Evolutionary conservation across 2,113 vertebrate species (phyloP).

Genomic region (Ictalurus furcatus): DNA sequence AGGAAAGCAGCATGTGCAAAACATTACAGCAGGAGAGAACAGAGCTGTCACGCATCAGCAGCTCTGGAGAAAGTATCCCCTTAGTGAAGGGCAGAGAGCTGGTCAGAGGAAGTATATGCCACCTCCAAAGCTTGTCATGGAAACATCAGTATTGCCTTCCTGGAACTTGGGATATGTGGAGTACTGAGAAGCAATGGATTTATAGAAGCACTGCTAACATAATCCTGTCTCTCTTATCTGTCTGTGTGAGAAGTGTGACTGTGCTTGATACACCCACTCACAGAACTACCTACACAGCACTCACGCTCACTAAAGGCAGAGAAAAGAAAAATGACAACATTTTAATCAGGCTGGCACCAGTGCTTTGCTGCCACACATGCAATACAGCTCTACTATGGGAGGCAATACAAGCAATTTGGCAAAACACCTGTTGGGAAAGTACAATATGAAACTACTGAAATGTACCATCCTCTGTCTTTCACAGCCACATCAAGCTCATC

Average conservation of each 20-base stretch:
- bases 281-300: not conserved
- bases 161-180: not conserved
- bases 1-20: not conserved
- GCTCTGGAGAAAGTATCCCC: no score
- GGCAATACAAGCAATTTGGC: not conserved
- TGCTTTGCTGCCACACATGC: not conserved
- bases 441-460: not conserved
- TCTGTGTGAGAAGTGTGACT: not conserved
- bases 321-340: not conserved
- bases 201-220: no score
- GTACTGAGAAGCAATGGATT: not conserved
- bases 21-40: not conserved
- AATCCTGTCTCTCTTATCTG: not conserved
- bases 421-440: not conserved
- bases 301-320: not conserved
- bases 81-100: not conserved
- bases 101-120: not conserved
- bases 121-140: not conserved
- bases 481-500: not conserved
- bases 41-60: not conserved
- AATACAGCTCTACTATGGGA: not conserved
- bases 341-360: not conserved
- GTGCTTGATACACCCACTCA: not conserved
- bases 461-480: not conserved
- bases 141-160: not conserved